Conservation (phyloP, 2,888 invertebrate genomes). For the Dolomedes plantarius region DNA sequence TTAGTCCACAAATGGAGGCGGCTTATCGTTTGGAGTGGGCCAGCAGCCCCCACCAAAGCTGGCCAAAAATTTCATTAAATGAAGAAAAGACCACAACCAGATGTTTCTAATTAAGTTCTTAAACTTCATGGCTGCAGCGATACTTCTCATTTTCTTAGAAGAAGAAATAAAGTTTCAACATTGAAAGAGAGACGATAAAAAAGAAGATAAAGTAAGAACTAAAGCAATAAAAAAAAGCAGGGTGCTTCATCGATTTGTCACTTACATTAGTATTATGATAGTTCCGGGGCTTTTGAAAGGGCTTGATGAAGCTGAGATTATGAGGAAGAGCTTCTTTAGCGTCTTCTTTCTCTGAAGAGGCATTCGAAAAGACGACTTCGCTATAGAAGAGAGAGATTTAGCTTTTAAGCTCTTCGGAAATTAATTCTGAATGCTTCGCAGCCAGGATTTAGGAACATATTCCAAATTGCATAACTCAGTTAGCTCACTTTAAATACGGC, state of each 20-base stretch:
- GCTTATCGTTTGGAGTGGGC: conserved; percentile 58
- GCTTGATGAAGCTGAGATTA: conserved; percentile 71
- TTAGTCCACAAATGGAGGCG: conserved; percentile 69
- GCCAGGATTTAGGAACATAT: conserved; percentile 69
- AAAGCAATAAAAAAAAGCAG: conserved; percentile 40
- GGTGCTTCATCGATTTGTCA: conserved; percentile 71
- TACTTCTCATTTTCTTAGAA: conserved; percentile 68
- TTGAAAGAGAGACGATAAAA: conserved; percentile 69
- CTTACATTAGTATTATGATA: conserved; percentile 72
- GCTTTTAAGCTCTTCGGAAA: conserved; percentile 71
- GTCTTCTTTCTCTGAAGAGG: conserved; percentile 66
- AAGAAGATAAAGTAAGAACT: conserved; percentile 63
- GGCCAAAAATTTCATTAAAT: conserved; percentile 71
- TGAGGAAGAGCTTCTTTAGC: conserved; percentile 60
- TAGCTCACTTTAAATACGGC: conserved; percentile 68
- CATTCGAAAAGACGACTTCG: conserved; percentile 59
- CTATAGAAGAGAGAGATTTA: conserved; percentile 67
- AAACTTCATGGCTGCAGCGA: conserved; percentile 68
- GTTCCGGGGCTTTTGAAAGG: conserved; percentile 71
- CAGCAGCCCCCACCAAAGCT: conserved; percentile 34
- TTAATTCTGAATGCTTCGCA: conserved; percentile 70
- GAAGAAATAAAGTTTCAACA: conserved; percentile 71
- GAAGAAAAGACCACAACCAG: conserved; percentile 72
- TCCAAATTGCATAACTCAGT: conserved; percentile 72
- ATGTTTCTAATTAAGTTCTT: conserved; percentile 72